A percentile compares a stretch with the other conserved stretches of the same genome.
Conservation (phyloP, 1,140 invertebrate species). For the Ganaspis sp. region DNA sequence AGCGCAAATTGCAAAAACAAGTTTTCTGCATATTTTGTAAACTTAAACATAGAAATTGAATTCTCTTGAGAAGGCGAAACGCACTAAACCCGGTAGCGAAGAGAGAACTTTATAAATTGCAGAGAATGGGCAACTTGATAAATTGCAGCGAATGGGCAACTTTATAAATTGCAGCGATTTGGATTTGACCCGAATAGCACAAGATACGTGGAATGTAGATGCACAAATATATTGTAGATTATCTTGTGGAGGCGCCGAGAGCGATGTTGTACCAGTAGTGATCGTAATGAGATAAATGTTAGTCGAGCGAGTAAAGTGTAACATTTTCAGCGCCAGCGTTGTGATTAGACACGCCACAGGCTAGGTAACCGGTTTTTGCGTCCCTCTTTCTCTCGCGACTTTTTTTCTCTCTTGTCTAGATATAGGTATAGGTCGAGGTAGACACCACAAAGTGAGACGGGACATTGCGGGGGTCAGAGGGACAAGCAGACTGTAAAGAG, state of each 20-base stretch:
- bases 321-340: slow-evolving; percentile 62
- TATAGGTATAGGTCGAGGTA: slow-evolving; percentile 46
- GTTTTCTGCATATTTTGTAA: too few relatives aligned
- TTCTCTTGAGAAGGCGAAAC: too few relatives aligned
- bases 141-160: too few relatives aligned
- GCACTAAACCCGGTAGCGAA: too few relatives aligned
- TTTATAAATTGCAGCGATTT: background rate
- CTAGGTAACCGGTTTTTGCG: slow-evolving; percentile 65
- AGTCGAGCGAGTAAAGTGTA: slow-evolving; percentile 56
- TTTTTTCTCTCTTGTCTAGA: slow-evolving; percentile 43
- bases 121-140: background rate
- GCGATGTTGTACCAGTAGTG: slow-evolving; percentile 4
- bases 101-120: too few relatives aligned
- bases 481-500: slow-evolving; percentile 28
- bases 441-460: slow-evolving; percentile 30
- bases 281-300: slow-evolving; percentile 23
- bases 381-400: slow-evolving; percentile 41
- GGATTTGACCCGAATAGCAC: slow-evolving; percentile 2
- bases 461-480: slow-evolving; percentile 32
- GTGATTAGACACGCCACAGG: slow-evolving; percentile 67
- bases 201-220: background rate
- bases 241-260: slow-evolving; percentile 1
- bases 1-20: too few relatives aligned
- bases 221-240: background rate
- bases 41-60: background rate